These are phyloP conservation scores for Cercocebus atys DNA, from an alignment of 2,113 vertebrate genomes.

Conservation along the genomic window DNA sequence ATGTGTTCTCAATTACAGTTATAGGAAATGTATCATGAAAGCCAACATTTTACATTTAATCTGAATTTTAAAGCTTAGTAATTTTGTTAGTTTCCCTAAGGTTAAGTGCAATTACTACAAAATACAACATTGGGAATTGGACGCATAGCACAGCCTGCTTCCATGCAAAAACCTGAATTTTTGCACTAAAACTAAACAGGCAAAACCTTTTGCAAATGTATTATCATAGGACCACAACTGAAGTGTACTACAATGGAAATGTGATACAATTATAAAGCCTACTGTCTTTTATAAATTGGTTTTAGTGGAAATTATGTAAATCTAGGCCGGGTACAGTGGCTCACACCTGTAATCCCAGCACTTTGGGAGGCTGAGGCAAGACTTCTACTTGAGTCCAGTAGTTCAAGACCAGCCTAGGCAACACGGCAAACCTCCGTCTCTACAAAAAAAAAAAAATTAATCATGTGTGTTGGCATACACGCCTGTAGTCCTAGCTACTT, in stretches of 20 bases:
- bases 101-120: background rate
- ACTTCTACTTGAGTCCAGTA: too few species aligned
- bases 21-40: background rate
- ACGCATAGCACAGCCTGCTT: background rate
- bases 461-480: too few species aligned
- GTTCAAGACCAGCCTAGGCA: too few species aligned
- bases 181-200: background rate
- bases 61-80: background rate
- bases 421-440: too few species aligned
- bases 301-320: background rate
- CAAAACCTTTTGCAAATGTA: background rate
- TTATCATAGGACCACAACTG: background rate
- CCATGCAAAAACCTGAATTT: background rate
- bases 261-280: background rate
- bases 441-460: too few species aligned
- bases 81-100: background rate
- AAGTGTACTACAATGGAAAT: background rate
- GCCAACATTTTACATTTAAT: background rate
- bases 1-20: background rate
- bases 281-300: background rate
- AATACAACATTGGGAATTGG: background rate
- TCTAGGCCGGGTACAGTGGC: too few species aligned
- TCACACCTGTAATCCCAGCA: too few species aligned
- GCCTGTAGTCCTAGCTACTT: too few species aligned
- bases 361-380: too few species aligned